Evolutionary conservation across 2,888 invertebrate species (phyloP).

Genomic region (Luperina nickerlii): DNA sequence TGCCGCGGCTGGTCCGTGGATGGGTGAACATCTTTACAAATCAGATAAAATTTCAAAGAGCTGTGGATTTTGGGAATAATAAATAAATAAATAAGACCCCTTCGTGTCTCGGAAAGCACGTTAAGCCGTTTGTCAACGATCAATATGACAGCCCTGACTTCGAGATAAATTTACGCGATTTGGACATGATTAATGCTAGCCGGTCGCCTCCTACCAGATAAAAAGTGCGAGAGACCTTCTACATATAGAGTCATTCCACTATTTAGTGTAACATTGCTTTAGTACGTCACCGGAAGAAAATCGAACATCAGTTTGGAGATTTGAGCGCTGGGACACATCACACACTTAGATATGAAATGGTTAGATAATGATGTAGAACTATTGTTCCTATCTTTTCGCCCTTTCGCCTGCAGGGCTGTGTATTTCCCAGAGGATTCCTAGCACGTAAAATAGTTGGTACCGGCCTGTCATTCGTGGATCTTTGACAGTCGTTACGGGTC

Average conservation of each 20-base stretch:
- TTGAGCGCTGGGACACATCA: constrained; percentile 39
- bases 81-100: no score
- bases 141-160: constrained; percentile 62
- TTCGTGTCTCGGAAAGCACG: no score
- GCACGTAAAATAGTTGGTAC: background rate
- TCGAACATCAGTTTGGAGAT: constrained; percentile 53
- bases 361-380: constrained; percentile 38
- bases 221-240: constrained; percentile 42
- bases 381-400: constrained; percentile 37
- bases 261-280: constrained; percentile 47
- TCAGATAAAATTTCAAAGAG: no score
- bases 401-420: constrained; percentile 33
- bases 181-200: constrained; percentile 74
- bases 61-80: no score
- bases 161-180: constrained; percentile 76
- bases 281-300: constrained; percentile 53
- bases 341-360: constrained; percentile 45
- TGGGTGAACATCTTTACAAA: no score
- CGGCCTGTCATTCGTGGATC: no score
- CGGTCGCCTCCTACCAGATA: constrained; percentile 64
- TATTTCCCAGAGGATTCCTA: constrained; percentile 8
- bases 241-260: constrained; percentile 45
- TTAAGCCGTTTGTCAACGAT: constrained; percentile 9
- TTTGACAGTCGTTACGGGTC: no score
- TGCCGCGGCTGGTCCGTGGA: no score